Conservation (phyloP, 2,113 vertebrate genomes). For the Ciconia stormi region DNA sequence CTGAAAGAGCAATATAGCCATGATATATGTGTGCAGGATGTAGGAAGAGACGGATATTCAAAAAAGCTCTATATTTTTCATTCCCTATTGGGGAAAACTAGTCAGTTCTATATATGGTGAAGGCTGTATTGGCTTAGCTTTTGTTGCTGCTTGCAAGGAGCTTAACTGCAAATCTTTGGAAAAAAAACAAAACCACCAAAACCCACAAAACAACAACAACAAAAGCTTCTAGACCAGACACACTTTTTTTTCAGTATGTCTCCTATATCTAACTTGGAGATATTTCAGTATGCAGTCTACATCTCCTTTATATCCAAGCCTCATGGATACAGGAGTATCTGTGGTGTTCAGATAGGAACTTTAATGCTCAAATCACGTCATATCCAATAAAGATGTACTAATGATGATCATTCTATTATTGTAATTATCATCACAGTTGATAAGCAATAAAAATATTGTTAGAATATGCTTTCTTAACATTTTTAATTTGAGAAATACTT, state of each 20-base stretch:
- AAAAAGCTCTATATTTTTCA: background rate
- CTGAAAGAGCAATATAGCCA: background rate
- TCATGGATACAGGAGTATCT: background rate
- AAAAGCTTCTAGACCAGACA: background rate
- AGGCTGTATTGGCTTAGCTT: background rate
- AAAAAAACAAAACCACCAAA: background rate
- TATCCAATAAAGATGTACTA: background rate
- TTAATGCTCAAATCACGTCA: background rate
- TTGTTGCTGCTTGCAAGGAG: background rate
- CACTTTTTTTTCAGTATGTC: background rate
- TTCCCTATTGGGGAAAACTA: background rate
- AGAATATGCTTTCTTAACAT: background rate
- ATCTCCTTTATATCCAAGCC: background rate
- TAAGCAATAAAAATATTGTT: background rate
- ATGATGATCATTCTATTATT: background rate
- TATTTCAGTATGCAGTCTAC: background rate
- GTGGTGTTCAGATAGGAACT: background rate
- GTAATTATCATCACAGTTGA: background rate
- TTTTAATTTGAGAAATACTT: background rate
- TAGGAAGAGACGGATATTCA: background rate
- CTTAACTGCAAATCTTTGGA: background rate
- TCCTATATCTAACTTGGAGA: background rate
- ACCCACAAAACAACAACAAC: background rate
- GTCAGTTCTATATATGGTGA: background rate
- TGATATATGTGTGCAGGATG: background rate